These are phyloP conservation scores for Macrotis lagotis DNA, from an alignment of 2,113 vertebrate genomes.

Conservation along the genomic window DNA sequence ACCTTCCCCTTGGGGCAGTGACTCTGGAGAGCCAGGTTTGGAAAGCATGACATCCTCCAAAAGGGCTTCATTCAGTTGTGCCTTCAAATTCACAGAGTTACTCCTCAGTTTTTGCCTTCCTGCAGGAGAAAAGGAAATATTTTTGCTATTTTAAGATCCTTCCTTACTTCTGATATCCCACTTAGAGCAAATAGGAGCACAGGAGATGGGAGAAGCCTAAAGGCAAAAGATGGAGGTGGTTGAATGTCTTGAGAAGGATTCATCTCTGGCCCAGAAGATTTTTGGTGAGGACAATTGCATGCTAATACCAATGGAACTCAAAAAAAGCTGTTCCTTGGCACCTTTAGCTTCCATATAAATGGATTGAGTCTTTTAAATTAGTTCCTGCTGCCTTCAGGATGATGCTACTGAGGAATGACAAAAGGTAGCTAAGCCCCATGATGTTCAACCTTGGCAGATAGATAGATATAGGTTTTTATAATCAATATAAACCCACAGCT, in stretches of 20 bases:
- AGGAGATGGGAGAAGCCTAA: slow-evolving; percentile 9
- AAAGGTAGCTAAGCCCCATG: not conserved
- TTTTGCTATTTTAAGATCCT: slow-evolving; percentile 59
- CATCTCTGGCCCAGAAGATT: not conserved
- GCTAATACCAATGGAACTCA: slow-evolving; percentile 36
- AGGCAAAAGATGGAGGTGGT: slow-evolving; percentile 35
- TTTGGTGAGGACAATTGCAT: slow-evolving; percentile 6
- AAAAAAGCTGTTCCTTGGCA: slow-evolving; percentile 39
- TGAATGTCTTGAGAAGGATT: not conserved
- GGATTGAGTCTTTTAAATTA: slow-evolving; percentile 62
- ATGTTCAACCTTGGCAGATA: slow-evolving; percentile 65
- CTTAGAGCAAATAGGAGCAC: not conserved
- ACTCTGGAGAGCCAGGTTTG: not conserved
- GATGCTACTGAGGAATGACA: slow-evolving; percentile 32
- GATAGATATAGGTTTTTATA: slow-evolving; percentile 59
- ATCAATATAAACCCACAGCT: slow-evolving; percentile 66
- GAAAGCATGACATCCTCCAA: not conserved
- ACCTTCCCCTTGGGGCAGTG: not conserved
- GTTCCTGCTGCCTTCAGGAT: slow-evolving; percentile 36
- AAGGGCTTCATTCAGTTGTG: not conserved
- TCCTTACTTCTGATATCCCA: slow-evolving; percentile 39
- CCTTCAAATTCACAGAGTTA: not conserved
- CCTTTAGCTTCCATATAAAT: slow-evolving; percentile 60
- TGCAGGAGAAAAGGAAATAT: not conserved
- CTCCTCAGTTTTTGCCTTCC: not conserved